A percentile compares a stretch with the other conserved stretches of the same genome.
These are phyloP conservation scores for Melolontha melolontha DNA, from an alignment of 2,888 invertebrate species.

Conservation along the genomic window DNA sequence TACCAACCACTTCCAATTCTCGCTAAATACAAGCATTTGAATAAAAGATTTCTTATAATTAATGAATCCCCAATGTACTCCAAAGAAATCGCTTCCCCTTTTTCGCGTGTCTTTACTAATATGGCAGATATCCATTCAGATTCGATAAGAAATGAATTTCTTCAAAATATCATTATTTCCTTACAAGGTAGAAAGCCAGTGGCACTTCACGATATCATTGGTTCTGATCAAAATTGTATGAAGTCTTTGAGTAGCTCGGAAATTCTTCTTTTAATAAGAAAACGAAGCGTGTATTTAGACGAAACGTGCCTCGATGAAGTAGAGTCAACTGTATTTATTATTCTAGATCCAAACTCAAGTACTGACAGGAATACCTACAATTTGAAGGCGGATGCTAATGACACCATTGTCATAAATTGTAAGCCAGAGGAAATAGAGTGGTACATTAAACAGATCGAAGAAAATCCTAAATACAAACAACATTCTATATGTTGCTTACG, in stretches of 20 bases:
- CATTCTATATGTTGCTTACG: not conserved
- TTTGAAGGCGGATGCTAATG: no score
- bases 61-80: not conserved
- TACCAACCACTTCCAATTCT: no score
- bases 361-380: no score
- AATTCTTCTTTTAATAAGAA: constrained; percentile 2
- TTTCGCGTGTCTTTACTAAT: not conserved
- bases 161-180: not conserved
- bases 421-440: not conserved
- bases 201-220: not conserved
- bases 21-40: no score
- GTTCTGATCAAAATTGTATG: not conserved
- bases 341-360: no score
- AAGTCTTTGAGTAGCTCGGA: not conserved
- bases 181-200: constrained; percentile 8
- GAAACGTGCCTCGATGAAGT: not conserved
- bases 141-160: not conserved
- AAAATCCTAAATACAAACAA: not conserved
- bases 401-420: no score
- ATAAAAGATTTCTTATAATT: no score
- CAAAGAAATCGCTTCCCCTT: not conserved
- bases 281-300: not conserved
- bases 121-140: not conserved
- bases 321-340: not conserved
- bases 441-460: not conserved